These are phyloP conservation scores for Sebastiscus albofasciatus DNA, from an alignment of 2,797 vertebrate genomes.

Conservation along the genomic window DNA sequence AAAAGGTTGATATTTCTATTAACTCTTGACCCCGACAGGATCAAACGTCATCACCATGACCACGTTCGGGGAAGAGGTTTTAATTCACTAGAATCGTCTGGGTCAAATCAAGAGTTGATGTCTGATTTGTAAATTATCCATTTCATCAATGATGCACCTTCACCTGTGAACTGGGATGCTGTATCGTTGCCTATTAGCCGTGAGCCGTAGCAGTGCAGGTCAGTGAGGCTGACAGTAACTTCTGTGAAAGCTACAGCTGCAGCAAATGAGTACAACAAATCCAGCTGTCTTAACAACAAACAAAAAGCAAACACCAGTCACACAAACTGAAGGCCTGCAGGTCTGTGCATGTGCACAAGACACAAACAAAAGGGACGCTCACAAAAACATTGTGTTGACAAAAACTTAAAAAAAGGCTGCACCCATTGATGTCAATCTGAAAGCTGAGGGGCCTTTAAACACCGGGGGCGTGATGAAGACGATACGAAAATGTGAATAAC, in stretches of 20 bases:
- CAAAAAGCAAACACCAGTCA: not conserved
- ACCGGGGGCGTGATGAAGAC: too few relatives aligned
- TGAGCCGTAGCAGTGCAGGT: accelerated
- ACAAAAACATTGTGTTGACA: not conserved
- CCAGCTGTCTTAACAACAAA: not conserved
- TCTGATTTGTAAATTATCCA: not conserved
- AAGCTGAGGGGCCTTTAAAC: too few relatives aligned
- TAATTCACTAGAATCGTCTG: not conserved
- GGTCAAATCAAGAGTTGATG: not conserved
- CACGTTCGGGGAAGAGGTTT: not conserved
- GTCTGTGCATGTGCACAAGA: not conserved
- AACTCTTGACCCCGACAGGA: not conserved
- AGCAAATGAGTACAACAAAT: not conserved
- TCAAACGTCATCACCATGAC: not conserved
- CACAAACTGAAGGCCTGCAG: not conserved
- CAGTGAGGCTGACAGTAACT: not conserved
- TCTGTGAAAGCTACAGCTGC: not conserved
- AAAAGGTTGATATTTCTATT: constrained; percentile 23
- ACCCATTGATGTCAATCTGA: too few relatives aligned
- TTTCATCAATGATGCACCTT: not conserved
- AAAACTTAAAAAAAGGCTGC: too few relatives aligned
- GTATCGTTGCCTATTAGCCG: not conserved
- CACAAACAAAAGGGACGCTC: not conserved
- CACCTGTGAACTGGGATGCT: not conserved
- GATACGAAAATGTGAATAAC: too few relatives aligned